Evolutionary conservation across 1,140 invertebrate species (phyloP), one percentile per base, ranked within the genome.

Genomic region (Cataglyphis hispanica): DNA sequence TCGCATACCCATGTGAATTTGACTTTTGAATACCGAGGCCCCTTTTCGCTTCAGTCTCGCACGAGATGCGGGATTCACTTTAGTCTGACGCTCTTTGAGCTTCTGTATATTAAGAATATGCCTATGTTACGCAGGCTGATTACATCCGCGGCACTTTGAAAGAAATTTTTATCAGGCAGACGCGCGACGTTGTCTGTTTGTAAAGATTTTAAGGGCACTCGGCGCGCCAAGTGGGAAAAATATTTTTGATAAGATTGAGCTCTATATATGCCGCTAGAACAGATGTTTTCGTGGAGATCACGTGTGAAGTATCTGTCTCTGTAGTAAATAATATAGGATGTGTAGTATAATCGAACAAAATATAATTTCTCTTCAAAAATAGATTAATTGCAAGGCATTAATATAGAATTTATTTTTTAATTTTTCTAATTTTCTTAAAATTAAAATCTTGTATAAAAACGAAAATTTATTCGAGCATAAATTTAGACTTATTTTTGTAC

Each of bases 171-270:
- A 50, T 78, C 76, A 53, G 16, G 31, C 76, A n/a, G 40, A 2
- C 43, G 43, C 61, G 27, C 76, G 27, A 66, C 76, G 40, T 25
- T 37, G 27, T 78, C 76, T 66, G 43, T 50, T 78, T 53, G 43
- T 34, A 16, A 67, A 78, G 76, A 78, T 78, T 78, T 78, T 53
- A 37, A 67, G 43, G 76, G 40, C 19, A 27, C 43, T 50, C 61
- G 40, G 31, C 31, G 76, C 31, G n/a, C n/a, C n/a, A 13, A n/a
- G 75, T 64, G n/a, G 60, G 40, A 2, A 78, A 67, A 67, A 78
- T 78, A 78, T 78, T 78, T 78, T 78, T n/a, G n/a, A 27, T 53
- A 67, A 78, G 61, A 78, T 46, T 8, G 61, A 27, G 61, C 61
- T 37, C 5, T 22, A 34, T 27, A 27, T n/a, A 3, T 22, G 4